phyloP scores from a whole-genome alignment of 37 sponge, comb jelly and placozoan genomes.

The Amphimedon queenslandica region DNA sequence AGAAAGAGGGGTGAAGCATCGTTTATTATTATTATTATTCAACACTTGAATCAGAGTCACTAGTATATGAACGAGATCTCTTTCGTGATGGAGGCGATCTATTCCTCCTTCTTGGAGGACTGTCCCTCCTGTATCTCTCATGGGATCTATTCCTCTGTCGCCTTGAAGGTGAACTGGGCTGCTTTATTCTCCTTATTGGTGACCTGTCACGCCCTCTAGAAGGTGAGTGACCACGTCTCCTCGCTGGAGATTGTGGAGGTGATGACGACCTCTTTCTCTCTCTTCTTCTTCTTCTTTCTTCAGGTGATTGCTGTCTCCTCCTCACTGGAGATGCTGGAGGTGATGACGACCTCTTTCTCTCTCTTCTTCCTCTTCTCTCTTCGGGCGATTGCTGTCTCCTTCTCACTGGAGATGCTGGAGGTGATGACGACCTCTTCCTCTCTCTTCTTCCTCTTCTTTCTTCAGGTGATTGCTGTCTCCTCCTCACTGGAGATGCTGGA shows the following conservation, averaged over 20 bases:
- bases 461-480: not conserved
- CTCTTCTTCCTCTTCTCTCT: not conserved
- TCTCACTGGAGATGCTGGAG: not conserved
- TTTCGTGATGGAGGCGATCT: not conserved
- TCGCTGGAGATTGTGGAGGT: not conserved
- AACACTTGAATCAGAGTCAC: not conserved
- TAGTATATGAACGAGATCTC: not conserved
- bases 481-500: not conserved
- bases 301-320: not conserved
- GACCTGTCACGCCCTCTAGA: not conserved
- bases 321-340: slow-evolving; percentile 6
- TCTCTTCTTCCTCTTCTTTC: not conserved
- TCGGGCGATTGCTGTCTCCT: not conserved
- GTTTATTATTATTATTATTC: not conserved
- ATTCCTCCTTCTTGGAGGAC: not conserved
- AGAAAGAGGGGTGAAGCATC: no score
- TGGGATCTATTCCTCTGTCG: no score
- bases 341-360: not conserved
- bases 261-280: no score
- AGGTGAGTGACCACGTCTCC: not conserved
- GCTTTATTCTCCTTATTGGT: no score
- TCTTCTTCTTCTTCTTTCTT: not conserved
- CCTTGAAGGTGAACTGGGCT: no score
- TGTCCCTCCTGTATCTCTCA: no score
- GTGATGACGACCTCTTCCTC: no score